phyloP scores from a whole-genome alignment of 2,113 vertebrate species.

The Tragelaphus strepsiceros region DNA sequence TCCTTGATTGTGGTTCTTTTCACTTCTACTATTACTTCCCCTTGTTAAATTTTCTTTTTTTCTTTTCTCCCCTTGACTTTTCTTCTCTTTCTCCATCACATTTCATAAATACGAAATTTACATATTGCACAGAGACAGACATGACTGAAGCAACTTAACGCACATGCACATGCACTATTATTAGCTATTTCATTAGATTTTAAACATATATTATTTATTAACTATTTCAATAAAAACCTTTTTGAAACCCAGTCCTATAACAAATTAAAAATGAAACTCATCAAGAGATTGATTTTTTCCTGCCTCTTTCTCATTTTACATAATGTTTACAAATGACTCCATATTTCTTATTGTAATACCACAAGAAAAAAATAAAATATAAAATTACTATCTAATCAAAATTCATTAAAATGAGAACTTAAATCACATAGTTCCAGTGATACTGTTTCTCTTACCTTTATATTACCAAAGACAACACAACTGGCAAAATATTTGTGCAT shows the following conservation, averaged over 20 bases:
- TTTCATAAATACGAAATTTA: neutral
- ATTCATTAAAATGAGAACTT: neutral
- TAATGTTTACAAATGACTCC: neutral
- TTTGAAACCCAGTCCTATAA: neutral
- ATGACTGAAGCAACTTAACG: neutral
- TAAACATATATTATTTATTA: neutral
- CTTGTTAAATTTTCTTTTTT: neutral
- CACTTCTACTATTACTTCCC: neutral
- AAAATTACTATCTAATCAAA: neutral
- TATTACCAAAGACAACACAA: neutral
- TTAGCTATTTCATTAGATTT: neutral
- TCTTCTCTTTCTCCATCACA: neutral
- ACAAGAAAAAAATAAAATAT: neutral
- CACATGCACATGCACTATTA: neutral
- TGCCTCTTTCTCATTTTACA: neutral
- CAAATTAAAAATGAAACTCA: neutral
- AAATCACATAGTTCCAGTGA: neutral
- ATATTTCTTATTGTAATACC: slow-evolving; percentile 10
- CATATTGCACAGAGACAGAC: neutral
- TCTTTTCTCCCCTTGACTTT: neutral
- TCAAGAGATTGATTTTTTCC: neutral
- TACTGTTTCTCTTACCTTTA: neutral
- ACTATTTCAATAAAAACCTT: neutral
- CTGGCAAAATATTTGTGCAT: neutral
- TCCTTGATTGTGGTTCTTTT: neutral